A percentile compares a stretch with the other conserved stretches of the same genome.
Evolutionary conservation across 2,888 invertebrate species (phyloP).

Genomic region (Petrolisthes manimaculis): DNA sequence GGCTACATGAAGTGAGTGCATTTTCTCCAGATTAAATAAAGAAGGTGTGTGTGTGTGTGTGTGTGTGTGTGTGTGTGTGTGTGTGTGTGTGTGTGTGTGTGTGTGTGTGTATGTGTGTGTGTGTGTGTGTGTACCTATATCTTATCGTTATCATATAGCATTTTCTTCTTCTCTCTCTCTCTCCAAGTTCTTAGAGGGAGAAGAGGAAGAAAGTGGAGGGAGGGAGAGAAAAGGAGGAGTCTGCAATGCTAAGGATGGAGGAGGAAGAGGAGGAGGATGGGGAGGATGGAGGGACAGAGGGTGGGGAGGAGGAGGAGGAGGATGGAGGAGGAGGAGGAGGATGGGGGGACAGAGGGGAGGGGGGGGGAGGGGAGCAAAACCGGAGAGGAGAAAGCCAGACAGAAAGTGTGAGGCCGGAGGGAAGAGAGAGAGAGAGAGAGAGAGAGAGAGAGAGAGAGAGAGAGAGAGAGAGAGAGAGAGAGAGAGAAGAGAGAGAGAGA

Average conservation of each 20-base stretch:
- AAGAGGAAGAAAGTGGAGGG: background rate
- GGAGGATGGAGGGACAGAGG: background rate
- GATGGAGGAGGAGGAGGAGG: too few relatives aligned
- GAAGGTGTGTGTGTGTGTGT: background rate
- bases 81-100: background rate
- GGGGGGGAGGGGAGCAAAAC: too few relatives aligned
- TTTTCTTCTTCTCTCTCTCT: background rate
- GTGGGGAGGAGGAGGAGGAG: background rate
- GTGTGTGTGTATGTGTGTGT: conserved; percentile 20
- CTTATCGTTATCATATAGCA: background rate
- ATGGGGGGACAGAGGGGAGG: too few relatives aligned
- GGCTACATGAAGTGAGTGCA: background rate
- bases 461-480: too few relatives aligned
- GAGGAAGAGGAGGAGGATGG: background rate
- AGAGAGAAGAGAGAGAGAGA: too few relatives aligned
- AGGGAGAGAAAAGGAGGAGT: background rate
- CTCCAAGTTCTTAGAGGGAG: background rate
- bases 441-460: too few relatives aligned
- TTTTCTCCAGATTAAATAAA: background rate
- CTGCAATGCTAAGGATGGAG: background rate
- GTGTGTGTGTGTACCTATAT: background rate
- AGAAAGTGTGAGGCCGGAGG: too few relatives aligned
- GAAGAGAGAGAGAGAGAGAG: too few relatives aligned
- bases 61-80: background rate
- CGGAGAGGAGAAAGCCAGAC: too few relatives aligned